Base-by-base conservation (phyloP, 2,888 invertebrate genomes). In the Ochropleura leucogaster region DNA sequence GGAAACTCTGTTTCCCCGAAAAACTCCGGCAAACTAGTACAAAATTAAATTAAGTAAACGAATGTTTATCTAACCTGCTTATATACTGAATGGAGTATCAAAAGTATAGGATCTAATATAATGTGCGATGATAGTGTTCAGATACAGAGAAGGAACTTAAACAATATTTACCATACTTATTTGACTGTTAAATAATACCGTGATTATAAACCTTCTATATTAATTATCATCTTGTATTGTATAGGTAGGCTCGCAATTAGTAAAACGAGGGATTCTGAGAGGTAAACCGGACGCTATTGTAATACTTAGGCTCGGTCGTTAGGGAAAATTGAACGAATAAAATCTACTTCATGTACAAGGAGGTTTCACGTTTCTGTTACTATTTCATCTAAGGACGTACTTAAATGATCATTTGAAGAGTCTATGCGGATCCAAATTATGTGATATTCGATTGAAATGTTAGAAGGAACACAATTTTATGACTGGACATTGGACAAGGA, bases 181-280 rank as follows among this genome's bases (percentile, higher is more conserved):
- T 42, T 42, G 14, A 44, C 20, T 16, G 3, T 40, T n/a, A 42
- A 18, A n/a, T n/a, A 42, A 55, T 12, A 55, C 4, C 30, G 5
- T 51, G 5, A 46, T 66, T 20, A n/a, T 57, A 14, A 30, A 16
- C n/a, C 57, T 65, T 77, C 57, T 60, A 44, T 53, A 42, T 60
- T 8, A 49, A 57, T 65, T 16, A 55, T 60, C n/a, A 44, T 10
- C 3, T 16, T 77, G 4, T 53, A 12, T 53, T 10, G 18, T 55
- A 0, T 30, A 40, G n/a, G 47, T 81, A 72, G 66, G 59, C 59
- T 71, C 12, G 60, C 60, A 69, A 82, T 83, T 82, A 83, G 80
- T 68, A 75, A 83, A 82, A 74, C 53, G 64, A 74, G 30, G 30
- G 30, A 30, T 30, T 72, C 63, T 83, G 30, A 20, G 55, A 72